Evolutionary conservation across 1,140 invertebrate species (phyloP), one percentile per base, ranked within the genome.

Genomic region (Episyrphus balteatus): DNA sequence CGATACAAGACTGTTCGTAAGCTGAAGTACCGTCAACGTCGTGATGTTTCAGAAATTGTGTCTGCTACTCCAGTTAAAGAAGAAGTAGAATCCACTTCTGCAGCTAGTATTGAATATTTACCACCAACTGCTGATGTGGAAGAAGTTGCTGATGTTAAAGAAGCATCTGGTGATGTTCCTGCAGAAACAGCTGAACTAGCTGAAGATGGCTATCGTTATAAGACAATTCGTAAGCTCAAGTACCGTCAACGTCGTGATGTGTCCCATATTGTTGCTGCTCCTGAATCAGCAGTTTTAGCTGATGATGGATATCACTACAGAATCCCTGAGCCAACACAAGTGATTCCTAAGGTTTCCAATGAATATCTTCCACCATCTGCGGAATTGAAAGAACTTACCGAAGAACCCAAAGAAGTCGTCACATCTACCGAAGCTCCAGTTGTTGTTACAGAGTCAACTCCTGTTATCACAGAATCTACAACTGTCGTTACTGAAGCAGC

Each of bases 181-280:
- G 5, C 34, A 36, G 60, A 59, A 13, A 51, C 57, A 40, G 57
- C 58, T 37, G 42, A 51, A n/a, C 51, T 63, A 13, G 46, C 54
- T 43, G 62, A 63, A 47, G 61, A 64, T 57, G 62, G 62, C 26
- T 64, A 64, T 46, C 62, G 61, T 36, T 64, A 64, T 52, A 64
- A 64, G 53, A 54, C 58, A 39, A 61, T 64, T 10, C 57, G 57
- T 21, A 59, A 59, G 34, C 49, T 60, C 3, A 61, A 55, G 45
- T 41, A 50, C 5, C 61, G 62, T 37, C 57, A 57, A 36, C 62
- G 62, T 38, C 62, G 62, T 21, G 61, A 64, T 52, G 62, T 64
- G 3, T 12, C 12, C 10, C 3, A 36, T 5, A 36, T 36, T 15
- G 14, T 36, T 36, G 34, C 14, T 36, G 34, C 14, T 10, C 34